Percentiles rank a stretch among this genome's conserved stretches.
phyloP scores from a whole-genome alignment of 2,888 invertebrate genomes.

The Macroteleia sp. region DNA sequence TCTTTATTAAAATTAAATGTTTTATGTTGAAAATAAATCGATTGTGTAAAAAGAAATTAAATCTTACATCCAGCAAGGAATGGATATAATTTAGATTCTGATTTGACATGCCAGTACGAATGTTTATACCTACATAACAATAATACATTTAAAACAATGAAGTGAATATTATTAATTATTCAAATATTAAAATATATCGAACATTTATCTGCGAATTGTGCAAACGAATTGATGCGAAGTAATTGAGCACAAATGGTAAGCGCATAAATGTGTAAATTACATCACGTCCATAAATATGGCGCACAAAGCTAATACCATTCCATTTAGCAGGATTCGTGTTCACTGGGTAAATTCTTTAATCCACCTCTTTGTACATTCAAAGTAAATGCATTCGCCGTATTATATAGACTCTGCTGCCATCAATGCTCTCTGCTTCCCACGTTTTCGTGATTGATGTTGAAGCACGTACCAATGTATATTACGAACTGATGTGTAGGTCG shows the following conservation, averaged over 20 bases:
- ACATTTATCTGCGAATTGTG: constrained; percentile 26
- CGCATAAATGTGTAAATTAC: constrained; percentile 54
- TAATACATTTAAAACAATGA: no score
- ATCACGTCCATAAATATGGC: constrained; percentile 60
- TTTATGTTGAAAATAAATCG: no score
- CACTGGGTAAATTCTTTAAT: constrained; percentile 61
- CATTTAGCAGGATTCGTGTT: constrained; percentile 59
- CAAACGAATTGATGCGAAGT: constrained; percentile 34
- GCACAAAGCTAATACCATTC: constrained; percentile 55
- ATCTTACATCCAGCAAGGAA: no score
- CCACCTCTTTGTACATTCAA: constrained; percentile 61
- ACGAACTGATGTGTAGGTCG: constrained; percentile 52
- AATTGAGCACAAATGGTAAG: constrained; percentile 53
- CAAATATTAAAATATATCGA: constrained; percentile 12
- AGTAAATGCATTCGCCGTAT: constrained; percentile 59
- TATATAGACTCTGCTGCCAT: constrained; percentile 49
- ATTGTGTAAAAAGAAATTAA: no score
- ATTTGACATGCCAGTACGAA: no score
- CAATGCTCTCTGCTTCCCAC: constrained; percentile 58
- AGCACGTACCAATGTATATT: constrained; percentile 59
- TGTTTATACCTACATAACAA: no score
- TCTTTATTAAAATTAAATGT: no score
- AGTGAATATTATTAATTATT: no score
- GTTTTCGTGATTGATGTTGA: constrained; percentile 61
- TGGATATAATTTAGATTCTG: no score